A percentile compares a stretch with the other conserved stretches of the same genome.
Conservation (phyloP, 2,888 invertebrate genomes). For the Parnassius orleans region DNA sequence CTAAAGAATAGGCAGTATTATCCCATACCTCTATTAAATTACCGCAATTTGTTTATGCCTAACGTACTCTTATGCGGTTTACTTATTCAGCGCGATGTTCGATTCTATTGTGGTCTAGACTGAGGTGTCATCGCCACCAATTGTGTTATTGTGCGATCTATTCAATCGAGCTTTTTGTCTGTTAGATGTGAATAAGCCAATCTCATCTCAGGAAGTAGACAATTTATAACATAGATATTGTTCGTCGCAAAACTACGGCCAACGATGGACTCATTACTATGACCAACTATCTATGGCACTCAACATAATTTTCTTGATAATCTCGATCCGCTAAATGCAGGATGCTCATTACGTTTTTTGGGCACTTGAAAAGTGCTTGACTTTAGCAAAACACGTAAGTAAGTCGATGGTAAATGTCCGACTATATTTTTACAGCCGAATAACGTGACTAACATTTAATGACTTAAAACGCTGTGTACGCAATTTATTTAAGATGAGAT, state of each 20-base stretch:
- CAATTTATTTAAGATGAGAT: constrained; percentile 44
- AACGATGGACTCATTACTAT: constrained; percentile 22
- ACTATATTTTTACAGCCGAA: constrained; percentile 46
- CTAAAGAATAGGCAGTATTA: too few species aligned
- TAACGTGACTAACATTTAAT: constrained; percentile 50
- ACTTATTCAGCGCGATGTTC: constrained; percentile 18
- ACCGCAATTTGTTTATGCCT: neutral
- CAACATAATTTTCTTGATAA: constrained; percentile 18
- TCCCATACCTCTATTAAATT: neutral
- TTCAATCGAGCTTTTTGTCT: constrained; percentile 65
- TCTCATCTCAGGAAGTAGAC: constrained; percentile 64
- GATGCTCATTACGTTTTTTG: constrained; percentile 39
- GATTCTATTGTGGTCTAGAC: constrained; percentile 23
- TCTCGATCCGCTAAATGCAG: constrained; percentile 31
- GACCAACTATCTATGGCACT: constrained; percentile 10
- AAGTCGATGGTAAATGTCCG: constrained; percentile 48
- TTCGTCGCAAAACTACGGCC: constrained; percentile 27
- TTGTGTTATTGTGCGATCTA: constrained; percentile 48
- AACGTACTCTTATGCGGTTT: constrained; percentile 33
- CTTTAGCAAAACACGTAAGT: constrained; percentile 39
- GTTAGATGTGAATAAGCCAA: constrained; percentile 62
- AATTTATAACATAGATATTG: constrained; percentile 48
- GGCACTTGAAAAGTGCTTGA: constrained; percentile 39
- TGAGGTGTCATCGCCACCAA: constrained; percentile 27
- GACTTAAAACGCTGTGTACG: constrained; percentile 31